phyloP scores from a whole-genome alignment of 2,888 invertebrate genomes.

The Syritta pipiens region DNA sequence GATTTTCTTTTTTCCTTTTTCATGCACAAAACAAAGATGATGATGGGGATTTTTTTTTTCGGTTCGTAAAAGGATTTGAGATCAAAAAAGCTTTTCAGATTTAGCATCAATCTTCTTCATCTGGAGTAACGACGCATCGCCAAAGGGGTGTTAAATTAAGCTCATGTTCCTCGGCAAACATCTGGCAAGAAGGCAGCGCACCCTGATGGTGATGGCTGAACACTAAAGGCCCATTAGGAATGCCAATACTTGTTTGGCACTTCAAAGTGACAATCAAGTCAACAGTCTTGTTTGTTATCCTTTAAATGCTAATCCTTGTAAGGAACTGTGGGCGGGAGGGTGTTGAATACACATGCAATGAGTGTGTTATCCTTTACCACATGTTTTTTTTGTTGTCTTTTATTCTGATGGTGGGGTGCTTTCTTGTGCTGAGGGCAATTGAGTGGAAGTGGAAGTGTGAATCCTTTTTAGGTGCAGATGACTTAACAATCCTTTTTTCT shows the following conservation, averaged over 20 bases:
- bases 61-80: conserved; percentile 50
- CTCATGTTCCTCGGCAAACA: conserved; percentile 64
- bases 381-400: conserved; percentile 45
- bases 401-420: too few relatives aligned
- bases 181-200: conserved; percentile 33
- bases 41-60: background rate
- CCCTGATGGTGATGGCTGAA: background rate
- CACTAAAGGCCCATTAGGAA: conserved; percentile 72
- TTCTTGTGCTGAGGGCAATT: conserved; percentile 28
- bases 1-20: conserved; percentile 20
- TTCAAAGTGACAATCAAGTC: conserved; percentile 69
- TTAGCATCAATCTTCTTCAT: conserved; percentile 54
- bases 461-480: conserved; percentile 35
- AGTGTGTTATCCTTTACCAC: conserved; percentile 55
- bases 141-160: conserved; percentile 64
- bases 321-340: background rate
- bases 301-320: conserved; percentile 63
- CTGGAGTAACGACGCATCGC: background rate
- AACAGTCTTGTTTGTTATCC: conserved; percentile 64
- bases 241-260: conserved; percentile 69
- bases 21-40: background rate
- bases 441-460: conserved; percentile 45
- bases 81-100: conserved; percentile 53
- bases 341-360: conserved; percentile 16
- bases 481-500: conserved; percentile 38